Evolutionary conservation across 2,888 invertebrate species (phyloP).

Genomic region (Lasioglossum lativentre): DNA sequence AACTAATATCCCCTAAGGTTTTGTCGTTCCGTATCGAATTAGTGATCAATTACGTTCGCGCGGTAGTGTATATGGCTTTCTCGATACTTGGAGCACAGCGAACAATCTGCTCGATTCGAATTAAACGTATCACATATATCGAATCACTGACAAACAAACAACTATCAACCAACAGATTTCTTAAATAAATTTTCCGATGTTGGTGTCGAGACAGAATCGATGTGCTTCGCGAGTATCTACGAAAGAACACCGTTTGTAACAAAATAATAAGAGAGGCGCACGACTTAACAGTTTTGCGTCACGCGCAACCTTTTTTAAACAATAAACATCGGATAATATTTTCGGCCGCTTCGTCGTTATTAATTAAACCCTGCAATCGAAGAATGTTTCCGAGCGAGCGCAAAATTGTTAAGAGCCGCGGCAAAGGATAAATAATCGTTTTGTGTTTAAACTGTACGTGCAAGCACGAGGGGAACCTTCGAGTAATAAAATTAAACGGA

Average conservation of each 20-base stretch:
- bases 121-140: neutral
- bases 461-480: slow-evolving; percentile 35
- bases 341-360: neutral
- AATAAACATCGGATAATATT: neutral
- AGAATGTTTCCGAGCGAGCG: neutral
- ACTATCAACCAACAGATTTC: neutral
- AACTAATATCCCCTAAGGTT: neutral
- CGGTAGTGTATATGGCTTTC: slow-evolving; percentile 2
- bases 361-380: neutral
- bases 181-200: neutral
- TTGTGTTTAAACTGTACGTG: neutral
- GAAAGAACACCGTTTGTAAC: neutral
- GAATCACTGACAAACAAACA: neutral
- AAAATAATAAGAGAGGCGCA: neutral
- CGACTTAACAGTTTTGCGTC: slow-evolving; percentile 2
- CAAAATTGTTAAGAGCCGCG: slow-evolving; percentile 4
- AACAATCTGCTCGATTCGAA: neutral
- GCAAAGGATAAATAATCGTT: neutral
- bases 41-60: slow-evolving; percentile 1
- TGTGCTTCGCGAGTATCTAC: neutral
- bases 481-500: slow-evolving; percentile 26
- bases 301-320: neutral
- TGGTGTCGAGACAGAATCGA: neutral
- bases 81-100: neutral
- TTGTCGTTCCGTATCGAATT: neutral